Evolutionary conservation across 2,113 vertebrate genomes (phyloP).

Genomic region (Rattus rattus): DNA sequence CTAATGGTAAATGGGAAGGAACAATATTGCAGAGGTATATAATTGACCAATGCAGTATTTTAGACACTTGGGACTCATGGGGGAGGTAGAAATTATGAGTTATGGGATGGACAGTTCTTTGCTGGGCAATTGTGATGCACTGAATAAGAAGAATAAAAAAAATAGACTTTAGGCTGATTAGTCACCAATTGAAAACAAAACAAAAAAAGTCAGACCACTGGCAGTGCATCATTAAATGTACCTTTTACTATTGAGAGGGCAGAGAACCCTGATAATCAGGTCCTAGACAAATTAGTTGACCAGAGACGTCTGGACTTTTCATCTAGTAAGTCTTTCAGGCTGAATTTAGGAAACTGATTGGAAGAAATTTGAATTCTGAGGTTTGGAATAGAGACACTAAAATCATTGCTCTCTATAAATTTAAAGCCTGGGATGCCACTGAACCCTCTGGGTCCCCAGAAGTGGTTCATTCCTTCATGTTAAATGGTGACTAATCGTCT

Average conservation of each 20-base stretch:
- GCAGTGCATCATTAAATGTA: background rate
- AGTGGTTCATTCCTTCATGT: background rate
- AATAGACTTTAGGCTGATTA: background rate
- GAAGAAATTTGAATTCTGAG: background rate
- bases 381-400: background rate
- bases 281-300: background rate
- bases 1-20: background rate
- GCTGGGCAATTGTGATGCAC: background rate
- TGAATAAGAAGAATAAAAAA: background rate
- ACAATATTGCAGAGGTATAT: background rate
- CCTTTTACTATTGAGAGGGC: background rate
- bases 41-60: background rate
- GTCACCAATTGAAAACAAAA: background rate
- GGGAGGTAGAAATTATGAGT: background rate
- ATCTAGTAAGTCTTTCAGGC: background rate
- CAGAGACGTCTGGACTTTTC: background rate
- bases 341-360: background rate
- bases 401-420: background rate
- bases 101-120: background rate
- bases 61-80: background rate
- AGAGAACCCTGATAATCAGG: slow-evolving; percentile 14
- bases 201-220: slow-evolving; percentile 11
- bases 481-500: background rate
- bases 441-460: background rate
- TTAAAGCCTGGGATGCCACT: background rate